Conservation (phyloP, 2,888 invertebrate genomes). For the Sinodicranocentrus sp. region DNA sequence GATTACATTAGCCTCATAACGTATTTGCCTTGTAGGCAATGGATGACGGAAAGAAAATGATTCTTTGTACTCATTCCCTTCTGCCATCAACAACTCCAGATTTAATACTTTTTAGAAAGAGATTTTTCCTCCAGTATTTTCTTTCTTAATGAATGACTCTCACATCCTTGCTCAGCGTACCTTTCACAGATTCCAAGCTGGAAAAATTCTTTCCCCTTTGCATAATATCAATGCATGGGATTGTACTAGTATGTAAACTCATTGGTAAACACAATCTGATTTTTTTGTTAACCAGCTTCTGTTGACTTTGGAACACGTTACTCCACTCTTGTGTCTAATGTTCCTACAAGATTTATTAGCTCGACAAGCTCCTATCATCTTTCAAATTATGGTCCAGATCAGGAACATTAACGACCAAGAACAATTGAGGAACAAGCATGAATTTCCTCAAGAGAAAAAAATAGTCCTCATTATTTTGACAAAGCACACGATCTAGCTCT, state of each 20-base stretch:
- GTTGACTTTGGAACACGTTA: conserved; percentile 10
- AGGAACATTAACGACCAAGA: conserved; percentile 38
- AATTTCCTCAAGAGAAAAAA: conserved; percentile 32
- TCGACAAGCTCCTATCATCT: conserved; percentile 62
- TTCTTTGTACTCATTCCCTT: not conserved
- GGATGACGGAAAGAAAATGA: no score
- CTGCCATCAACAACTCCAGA: no score
- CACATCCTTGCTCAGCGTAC: not conserved
- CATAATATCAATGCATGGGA: no score
- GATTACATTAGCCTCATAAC: no score
- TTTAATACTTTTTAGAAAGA: no score
- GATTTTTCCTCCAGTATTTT: no score
- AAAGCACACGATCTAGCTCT: conserved; percentile 19
- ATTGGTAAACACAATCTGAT: no score
- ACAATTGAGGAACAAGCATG: conserved; percentile 26
- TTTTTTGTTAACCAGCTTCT: conserved; percentile 18
- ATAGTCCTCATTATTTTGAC: conserved; percentile 54
- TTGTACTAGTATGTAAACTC: no score
- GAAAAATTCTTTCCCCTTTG: no score
- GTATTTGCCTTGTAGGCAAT: no score
- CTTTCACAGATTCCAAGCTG: no score
- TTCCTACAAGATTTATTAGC: conserved; percentile 46
- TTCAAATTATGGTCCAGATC: conserved; percentile 64
- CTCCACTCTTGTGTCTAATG: conserved; percentile 13
- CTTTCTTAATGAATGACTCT: no score